These are phyloP conservation scores for Antennarius striatus DNA, from an alignment of 2,113 vertebrate species.

Conservation along the genomic window DNA sequence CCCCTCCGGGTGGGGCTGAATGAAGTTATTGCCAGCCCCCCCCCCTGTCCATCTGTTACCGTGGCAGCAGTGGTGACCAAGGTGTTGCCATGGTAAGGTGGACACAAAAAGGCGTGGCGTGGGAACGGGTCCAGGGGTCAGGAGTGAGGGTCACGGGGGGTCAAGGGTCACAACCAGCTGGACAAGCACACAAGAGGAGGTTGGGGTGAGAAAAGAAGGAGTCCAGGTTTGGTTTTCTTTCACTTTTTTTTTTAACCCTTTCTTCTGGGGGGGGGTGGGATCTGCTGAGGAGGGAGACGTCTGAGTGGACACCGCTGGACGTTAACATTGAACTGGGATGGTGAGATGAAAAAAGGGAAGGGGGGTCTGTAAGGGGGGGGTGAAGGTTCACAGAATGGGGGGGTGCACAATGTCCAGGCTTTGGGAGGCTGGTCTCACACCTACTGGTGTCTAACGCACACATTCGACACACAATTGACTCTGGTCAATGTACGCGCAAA, in stretches of 20 bases:
- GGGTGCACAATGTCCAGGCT: slow-evolving; percentile 49
- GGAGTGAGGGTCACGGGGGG: slow-evolving; percentile 77
- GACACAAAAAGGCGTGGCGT: slow-evolving; percentile 84
- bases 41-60: slow-evolving; percentile 82
- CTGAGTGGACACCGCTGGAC: slow-evolving; percentile 76
- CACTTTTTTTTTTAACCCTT: slow-evolving; percentile 43
- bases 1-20: slow-evolving; percentile 66
- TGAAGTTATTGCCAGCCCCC: slow-evolving; percentile 79
- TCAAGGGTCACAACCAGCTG: slow-evolving; percentile 83
- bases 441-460: slow-evolving; percentile 66
- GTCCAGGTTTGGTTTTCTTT: slow-evolving; percentile 62
- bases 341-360: slow-evolving; percentile 57
- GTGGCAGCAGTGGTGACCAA: slow-evolving; percentile 78
- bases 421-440: slow-evolving; percentile 57
- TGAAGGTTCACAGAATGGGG: slow-evolving; percentile 41
- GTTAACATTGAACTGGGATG: slow-evolving; percentile 82
- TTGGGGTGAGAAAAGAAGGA: slow-evolving; percentile 81
- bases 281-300: slow-evolving; percentile 53
- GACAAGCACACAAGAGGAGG: slow-evolving; percentile 81
- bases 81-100: slow-evolving; percentile 79
- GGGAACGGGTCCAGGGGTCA: slow-evolving; percentile 84
- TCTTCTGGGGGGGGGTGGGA: slow-evolving; percentile 45
- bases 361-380: slow-evolving; percentile 18
- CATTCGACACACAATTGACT: slow-evolving; percentile 83
- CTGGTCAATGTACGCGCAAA: slow-evolving; percentile 69